Percentiles rank a stretch among this genome's conserved stretches.
phyloP scores from a whole-genome alignment of 1,140 invertebrate genomes.

The Platorchestia sp. region DNA sequence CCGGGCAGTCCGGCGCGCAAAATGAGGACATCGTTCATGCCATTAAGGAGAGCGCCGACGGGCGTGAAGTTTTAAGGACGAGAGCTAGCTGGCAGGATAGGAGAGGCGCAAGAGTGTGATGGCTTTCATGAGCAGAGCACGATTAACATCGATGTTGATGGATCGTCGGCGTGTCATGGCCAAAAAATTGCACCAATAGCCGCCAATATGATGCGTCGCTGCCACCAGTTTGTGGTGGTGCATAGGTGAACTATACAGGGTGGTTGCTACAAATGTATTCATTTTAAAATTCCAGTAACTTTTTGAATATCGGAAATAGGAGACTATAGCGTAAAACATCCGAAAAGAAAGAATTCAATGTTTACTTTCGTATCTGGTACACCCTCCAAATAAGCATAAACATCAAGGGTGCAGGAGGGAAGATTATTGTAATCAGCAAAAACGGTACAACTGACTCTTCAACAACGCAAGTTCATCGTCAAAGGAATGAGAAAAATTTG shows the following conservation, averaged over 20 bases:
- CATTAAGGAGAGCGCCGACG: not conserved
- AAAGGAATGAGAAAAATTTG: too few relatives aligned
- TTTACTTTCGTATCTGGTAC: too few relatives aligned
- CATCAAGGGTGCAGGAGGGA: too few relatives aligned
- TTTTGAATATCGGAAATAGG: too few relatives aligned
- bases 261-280: too few relatives aligned
- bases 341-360: too few relatives aligned
- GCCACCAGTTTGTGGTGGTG: not conserved
- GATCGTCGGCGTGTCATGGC: not conserved
- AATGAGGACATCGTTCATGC: conserved; percentile 6
- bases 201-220: not conserved
- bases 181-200: not conserved
- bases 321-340: too few relatives aligned
- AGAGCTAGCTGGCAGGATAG: not conserved
- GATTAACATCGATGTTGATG: not conserved
- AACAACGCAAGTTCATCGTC: too few relatives aligned
- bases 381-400: too few relatives aligned
- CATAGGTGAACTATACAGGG: not conserved
- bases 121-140: conserved; percentile 5
- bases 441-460: too few relatives aligned
- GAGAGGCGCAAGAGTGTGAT: not conserved
- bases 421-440: too few relatives aligned
- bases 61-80: not conserved
- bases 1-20: not conserved
- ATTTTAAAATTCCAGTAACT: too few relatives aligned